Evolutionary conservation across 2,888 invertebrate genomes (phyloP).

Genomic region (Prosapia bicincta): DNA sequence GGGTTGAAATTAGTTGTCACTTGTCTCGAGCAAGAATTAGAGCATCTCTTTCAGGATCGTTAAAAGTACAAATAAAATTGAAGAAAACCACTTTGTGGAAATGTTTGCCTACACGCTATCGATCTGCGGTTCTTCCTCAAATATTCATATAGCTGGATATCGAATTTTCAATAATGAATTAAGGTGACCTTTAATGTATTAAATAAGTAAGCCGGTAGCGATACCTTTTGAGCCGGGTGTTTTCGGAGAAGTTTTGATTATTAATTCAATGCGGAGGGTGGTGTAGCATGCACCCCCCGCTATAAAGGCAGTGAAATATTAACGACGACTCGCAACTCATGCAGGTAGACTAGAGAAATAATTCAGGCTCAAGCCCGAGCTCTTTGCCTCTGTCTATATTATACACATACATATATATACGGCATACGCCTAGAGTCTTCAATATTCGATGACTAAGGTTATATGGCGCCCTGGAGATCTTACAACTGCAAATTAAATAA

Average conservation of each 20-base stretch:
- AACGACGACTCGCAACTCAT: conserved; percentile 37
- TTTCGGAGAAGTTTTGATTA: conserved; percentile 37
- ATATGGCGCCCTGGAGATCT: conserved; percentile 12
- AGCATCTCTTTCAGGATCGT: background rate
- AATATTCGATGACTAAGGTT: conserved; percentile 18
- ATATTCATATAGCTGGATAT: conserved; percentile 32
- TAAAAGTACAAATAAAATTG: background rate
- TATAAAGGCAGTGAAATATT: conserved; percentile 39
- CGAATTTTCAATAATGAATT: conserved; percentile 39
- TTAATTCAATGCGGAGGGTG: conserved; percentile 33
- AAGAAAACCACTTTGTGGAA: background rate
- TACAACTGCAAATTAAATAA: conserved; percentile 22
- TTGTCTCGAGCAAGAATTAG: background rate
- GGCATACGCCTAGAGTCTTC: background rate
- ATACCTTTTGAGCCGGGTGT: conserved; percentile 36
- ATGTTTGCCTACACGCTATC: background rate
- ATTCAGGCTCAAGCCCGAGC: conserved; percentile 36
- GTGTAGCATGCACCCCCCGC: conserved; percentile 25
- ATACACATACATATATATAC: conserved; percentile 14
- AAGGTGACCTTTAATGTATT: conserved; percentile 38
- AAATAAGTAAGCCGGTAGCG: conserved; percentile 34
- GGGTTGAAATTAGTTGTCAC: conserved; percentile 2
- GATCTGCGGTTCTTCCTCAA: background rate
- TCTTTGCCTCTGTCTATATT: conserved; percentile 17
- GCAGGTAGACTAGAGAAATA: conserved; percentile 38